A percentile compares a stretch with the other conserved stretches of the same genome.
These are phyloP conservation scores for Petrocephalus schoutedeni DNA, from an alignment of 2,797 vertebrate species.

Conservation along the genomic window DNA sequence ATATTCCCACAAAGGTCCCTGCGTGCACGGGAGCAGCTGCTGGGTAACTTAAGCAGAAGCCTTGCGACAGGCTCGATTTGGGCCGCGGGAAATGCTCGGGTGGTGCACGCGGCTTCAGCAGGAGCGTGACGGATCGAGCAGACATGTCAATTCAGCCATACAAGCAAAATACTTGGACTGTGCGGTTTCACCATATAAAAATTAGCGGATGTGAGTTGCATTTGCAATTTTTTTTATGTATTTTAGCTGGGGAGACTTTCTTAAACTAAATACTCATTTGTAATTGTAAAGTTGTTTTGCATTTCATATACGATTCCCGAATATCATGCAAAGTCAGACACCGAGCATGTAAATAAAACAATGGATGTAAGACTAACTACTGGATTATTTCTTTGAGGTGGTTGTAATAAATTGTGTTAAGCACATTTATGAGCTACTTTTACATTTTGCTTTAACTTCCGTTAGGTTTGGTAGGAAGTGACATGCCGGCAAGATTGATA, in stretches of 20 bases:
- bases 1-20: slow-evolving; percentile 40
- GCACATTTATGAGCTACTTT: slow-evolving; percentile 61
- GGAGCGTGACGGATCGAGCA: slow-evolving; percentile 54
- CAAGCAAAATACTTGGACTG: slow-evolving; percentile 52
- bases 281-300: neutral
- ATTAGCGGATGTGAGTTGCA: slow-evolving; percentile 53
- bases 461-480: slow-evolving; percentile 63
- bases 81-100: slow-evolving; percentile 49
- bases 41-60: slow-evolving; percentile 52
- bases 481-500: slow-evolving; percentile 23
- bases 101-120: slow-evolving; percentile 49
- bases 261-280: neutral
- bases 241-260: neutral
- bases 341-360: neutral
- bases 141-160: slow-evolving; percentile 55
- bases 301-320: slow-evolving; percentile 31
- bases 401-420: neutral
- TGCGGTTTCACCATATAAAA: slow-evolving; percentile 50
- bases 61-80: slow-evolving; percentile 45
- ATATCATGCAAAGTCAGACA: slow-evolving; percentile 26
- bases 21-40: slow-evolving; percentile 55
- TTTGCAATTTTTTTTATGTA: slow-evolving; percentile 23
- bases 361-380: neutral
- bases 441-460: slow-evolving; percentile 58
- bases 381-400: neutral